phyloP scores from a whole-genome alignment of 92 coral and sea anemone genomes.

The Phenganax marumi region DNA sequence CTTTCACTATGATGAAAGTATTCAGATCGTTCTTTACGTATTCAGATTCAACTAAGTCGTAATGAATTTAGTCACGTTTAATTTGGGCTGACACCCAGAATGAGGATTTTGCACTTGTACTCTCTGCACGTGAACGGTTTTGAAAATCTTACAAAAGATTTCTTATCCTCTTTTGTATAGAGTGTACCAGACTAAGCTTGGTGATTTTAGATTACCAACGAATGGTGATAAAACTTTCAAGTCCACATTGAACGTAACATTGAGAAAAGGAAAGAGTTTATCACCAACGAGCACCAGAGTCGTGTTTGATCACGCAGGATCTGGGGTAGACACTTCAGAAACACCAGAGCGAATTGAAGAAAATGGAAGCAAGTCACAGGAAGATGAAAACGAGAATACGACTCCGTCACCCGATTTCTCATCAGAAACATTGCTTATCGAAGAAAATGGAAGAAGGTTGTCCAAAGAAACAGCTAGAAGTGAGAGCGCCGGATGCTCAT shows the following conservation, averaged over 20 bases:
- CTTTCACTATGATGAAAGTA: no score
- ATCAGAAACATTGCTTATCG: no score
- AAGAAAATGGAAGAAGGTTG: no score
- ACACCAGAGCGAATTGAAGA: not conserved
- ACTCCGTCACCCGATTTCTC: no score
- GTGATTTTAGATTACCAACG: not conserved
- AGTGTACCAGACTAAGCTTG: slow-evolving; percentile 14
- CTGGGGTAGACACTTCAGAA: not conserved
- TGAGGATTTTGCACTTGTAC: not conserved
- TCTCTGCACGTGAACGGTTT: not conserved
- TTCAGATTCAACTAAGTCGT: no score
- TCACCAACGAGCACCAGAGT: not conserved
- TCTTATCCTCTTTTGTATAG: slow-evolving; percentile 8
- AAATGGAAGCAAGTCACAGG: not conserved
- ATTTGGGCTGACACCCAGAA: no score
- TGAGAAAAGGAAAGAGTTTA: not conserved
- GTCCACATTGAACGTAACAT: not conserved
- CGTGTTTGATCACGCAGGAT: not conserved
- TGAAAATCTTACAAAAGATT: not conserved
- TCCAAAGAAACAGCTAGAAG: no score
- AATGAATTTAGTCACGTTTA: no score
- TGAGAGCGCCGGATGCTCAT: no score
- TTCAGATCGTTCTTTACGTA: no score
- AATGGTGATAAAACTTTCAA: not conserved
- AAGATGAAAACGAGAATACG: no score